Evolutionary conservation across 2,113 vertebrate species (phyloP).

Genomic region (Ctenomys sociabilis): DNA sequence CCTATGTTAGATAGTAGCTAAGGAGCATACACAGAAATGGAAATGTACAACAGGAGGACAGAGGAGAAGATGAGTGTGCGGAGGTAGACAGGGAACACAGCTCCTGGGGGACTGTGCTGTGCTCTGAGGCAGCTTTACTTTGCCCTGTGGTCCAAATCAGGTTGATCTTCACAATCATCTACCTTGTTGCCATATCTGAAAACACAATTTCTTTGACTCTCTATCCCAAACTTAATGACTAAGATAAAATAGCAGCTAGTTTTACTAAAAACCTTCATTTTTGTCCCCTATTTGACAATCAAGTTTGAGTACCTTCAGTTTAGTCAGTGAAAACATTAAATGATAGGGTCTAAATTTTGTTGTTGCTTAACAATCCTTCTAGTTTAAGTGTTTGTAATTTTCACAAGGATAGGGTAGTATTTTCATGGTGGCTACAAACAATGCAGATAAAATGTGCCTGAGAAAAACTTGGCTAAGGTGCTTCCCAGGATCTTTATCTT

Average conservation of each 20-base stretch:
- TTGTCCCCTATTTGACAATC: neutral
- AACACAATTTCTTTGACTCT: neutral
- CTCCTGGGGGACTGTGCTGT: neutral
- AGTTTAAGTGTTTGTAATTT: slow-evolving; percentile 52
- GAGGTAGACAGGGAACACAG: neutral
- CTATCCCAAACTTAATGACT: neutral
- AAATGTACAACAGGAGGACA: neutral
- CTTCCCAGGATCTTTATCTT: slow-evolving; percentile 55
- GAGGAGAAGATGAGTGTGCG: neutral
- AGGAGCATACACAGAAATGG: neutral
- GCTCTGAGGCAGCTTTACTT: neutral
- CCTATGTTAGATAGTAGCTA: neutral
- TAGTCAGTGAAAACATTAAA: slow-evolving; percentile 24
- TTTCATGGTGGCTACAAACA: slow-evolving; percentile 26
- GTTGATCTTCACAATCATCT: neutral
- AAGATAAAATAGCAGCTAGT: neutral
- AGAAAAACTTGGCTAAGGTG: slow-evolving; percentile 48
- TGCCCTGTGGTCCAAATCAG: neutral
- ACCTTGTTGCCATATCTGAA: neutral
- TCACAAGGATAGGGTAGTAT: slow-evolving; percentile 52
- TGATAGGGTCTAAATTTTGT: slow-evolving; percentile 17
- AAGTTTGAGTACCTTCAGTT: neutral
- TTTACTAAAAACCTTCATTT: neutral
- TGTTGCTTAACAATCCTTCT: slow-evolving; percentile 17
- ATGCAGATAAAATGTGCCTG: neutral